Evolutionary conservation across 2,797 vertebrate species (phyloP).

Genomic region (Schizopygopsis malacanthus): DNA sequence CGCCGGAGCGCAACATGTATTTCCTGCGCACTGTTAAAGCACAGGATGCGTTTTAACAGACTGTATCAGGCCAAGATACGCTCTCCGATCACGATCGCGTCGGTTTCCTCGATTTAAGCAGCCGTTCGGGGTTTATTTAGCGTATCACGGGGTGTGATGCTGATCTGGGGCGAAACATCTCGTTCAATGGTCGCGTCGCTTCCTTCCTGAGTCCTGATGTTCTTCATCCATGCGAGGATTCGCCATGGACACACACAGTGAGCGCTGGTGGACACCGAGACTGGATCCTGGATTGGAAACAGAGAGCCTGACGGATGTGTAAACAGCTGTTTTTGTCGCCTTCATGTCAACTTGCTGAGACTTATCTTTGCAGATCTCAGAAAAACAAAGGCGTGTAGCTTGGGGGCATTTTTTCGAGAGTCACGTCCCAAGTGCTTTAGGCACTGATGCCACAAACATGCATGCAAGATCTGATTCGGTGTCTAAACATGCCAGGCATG

Average conservation of each 20-base stretch:
- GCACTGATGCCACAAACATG: constrained; percentile 5
- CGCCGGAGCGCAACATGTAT: constrained; percentile 73
- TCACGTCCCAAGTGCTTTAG: not conserved
- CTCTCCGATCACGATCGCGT: constrained; percentile 31
- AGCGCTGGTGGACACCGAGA: constrained; percentile 53
- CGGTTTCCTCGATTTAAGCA: not conserved
- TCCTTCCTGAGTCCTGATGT: constrained; percentile 55
- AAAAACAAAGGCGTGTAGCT: constrained; percentile 17
- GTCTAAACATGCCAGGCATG: constrained; percentile 52
- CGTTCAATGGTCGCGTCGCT: constrained; percentile 40
- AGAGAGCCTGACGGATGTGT: constrained; percentile 48
- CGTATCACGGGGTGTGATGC: constrained; percentile 34
- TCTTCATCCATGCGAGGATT: constrained; percentile 62
- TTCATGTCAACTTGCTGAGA: constrained; percentile 31
- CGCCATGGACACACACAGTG: constrained; percentile 65
- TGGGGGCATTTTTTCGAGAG: not conserved
- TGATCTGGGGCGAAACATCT: constrained; percentile 21
- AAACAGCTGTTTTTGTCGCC: constrained; percentile 18
- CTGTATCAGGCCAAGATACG: constrained; percentile 32
- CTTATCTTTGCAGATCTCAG: constrained; percentile 20
- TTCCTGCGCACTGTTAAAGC: constrained; percentile 50
- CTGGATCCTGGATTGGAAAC: constrained; percentile 50
- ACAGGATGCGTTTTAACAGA: constrained; percentile 2
- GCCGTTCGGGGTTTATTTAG: constrained; percentile 10
- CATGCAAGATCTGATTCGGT: constrained; percentile 20